Base-by-base conservation (phyloP, 2,113 vertebrate species). In the Chloropsis hardwickii region DNA sequence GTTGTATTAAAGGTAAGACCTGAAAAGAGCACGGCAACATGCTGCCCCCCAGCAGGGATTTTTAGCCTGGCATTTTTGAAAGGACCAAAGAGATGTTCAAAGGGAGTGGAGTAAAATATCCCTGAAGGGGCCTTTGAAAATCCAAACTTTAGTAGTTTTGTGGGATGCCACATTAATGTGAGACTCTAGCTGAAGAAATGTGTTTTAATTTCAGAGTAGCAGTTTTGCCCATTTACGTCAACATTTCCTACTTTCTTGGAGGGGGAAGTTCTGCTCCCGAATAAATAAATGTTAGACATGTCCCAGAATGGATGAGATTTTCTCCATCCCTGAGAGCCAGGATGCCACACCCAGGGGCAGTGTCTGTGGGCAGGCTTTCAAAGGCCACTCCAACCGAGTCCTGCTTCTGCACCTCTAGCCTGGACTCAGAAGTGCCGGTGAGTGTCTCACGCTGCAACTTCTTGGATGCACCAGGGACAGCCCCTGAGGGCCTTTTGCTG, bases 21-120 rank as follows among this genome's bases (percentile, higher is more conserved):
- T 74, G 83, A 61, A 58, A 84, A 79, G 65, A 94, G 77, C 79
- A 74, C 0, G 4, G 79, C 44, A 64, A n/a, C 5, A 3, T 27
- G 56, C 51, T 95, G 90, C 90, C 90, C 82, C 80, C 60, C 76
- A 90, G 85, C 82, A 92, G 90, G 79, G 92, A 96, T 88, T 93
- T 94, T 78, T 96, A 82, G 76, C 53, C 53, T 76, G 83, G 73
- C 65, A 60, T 87, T 93, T 95, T 79, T 76, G 54, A 79, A 83
- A 89, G 81, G 74, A 61, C 66, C 11, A 2, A 90, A 66, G 35
- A 53, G 56, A 74, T 94, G 88, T 94, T 96, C 92, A 95, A 97
- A 95, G 92, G 40, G 19, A 91, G 60, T 9, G 37, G n/a, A 79
- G 74, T 16, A 20, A 87, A 62, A 40, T 62, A 64, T 71, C 88